Evolutionary conservation across 2,113 vertebrate genomes (phyloP).

Genomic region (Furnarius figulus): DNA sequence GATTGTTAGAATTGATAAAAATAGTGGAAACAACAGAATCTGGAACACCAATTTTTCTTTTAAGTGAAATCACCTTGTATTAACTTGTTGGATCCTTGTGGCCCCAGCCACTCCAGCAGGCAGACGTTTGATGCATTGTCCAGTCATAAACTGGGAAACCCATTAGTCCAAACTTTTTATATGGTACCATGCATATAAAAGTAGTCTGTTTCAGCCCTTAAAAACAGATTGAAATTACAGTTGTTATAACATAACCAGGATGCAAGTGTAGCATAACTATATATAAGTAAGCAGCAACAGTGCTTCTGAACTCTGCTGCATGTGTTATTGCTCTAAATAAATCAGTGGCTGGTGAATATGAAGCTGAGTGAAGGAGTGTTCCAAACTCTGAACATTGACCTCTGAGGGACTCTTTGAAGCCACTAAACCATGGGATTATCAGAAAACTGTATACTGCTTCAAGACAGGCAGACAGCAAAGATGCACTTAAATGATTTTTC

Average conservation of each 20-base stretch:
- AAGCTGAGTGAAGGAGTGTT: background rate
- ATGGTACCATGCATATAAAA: background rate
- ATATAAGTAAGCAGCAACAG: background rate
- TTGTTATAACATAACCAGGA: background rate
- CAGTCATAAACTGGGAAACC: background rate
- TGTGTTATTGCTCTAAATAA: background rate
- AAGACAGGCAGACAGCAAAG: conserved; percentile 1
- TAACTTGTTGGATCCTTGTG: background rate
- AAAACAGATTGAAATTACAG: background rate
- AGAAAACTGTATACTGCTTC: background rate
- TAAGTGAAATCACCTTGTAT: background rate
- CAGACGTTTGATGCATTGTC: background rate
- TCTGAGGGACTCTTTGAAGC: background rate
- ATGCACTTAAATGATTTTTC: conserved; percentile 26
- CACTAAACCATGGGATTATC: background rate
- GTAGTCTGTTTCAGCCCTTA: background rate
- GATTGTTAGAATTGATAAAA: background rate
- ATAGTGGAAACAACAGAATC: background rate
- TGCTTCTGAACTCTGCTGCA: background rate
- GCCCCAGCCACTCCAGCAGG: background rate
- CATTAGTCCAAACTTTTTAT: background rate
- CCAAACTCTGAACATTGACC: background rate
- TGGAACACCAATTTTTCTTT: background rate
- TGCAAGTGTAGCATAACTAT: background rate
- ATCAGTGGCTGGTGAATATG: background rate